A percentile compares a stretch with the other conserved stretches of the same genome.
These are phyloP conservation scores for Fragum sueziense DNA, from an alignment of 2,888 invertebrate genomes.

Conservation along the genomic window DNA sequence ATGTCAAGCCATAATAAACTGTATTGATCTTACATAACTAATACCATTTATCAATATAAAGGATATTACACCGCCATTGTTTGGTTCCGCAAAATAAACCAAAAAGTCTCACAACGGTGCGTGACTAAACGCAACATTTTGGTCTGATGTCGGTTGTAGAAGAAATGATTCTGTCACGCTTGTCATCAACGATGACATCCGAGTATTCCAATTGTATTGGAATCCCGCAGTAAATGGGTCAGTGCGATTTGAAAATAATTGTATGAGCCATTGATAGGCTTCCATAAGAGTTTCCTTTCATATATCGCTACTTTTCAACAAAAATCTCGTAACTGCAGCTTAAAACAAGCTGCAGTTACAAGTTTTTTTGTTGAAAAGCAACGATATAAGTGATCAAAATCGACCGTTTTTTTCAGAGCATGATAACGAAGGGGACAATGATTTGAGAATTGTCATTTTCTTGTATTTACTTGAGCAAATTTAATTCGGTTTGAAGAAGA, in stretches of 20 bases:
- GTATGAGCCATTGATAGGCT: too few species aligned
- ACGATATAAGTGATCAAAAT: too few species aligned
- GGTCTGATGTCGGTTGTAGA: neutral
- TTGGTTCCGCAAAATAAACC: neutral
- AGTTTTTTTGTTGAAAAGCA: too few species aligned
- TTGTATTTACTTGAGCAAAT: too few species aligned
- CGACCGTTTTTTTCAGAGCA: too few species aligned
- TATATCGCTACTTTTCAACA: too few species aligned
- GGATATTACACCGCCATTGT: neutral
- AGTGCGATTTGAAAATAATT: neutral
- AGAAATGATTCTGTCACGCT: neutral
- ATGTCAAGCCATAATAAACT: neutral
- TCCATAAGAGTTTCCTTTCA: too few species aligned
- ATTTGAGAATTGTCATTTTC: too few species aligned
- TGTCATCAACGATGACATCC: neutral
- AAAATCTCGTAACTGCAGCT: too few species aligned
- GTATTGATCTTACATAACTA: neutral
- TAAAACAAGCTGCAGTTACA: too few species aligned
- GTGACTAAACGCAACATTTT: neutral
- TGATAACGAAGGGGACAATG: too few species aligned
- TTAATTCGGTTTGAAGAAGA: too few species aligned
- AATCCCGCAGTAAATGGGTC: neutral
- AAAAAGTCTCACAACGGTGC: neutral
- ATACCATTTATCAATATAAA: neutral
- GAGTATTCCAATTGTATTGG: neutral